phyloP scores from a whole-genome alignment of 2,888 invertebrate species.

The Sarcophaga caerulescens region DNA sequence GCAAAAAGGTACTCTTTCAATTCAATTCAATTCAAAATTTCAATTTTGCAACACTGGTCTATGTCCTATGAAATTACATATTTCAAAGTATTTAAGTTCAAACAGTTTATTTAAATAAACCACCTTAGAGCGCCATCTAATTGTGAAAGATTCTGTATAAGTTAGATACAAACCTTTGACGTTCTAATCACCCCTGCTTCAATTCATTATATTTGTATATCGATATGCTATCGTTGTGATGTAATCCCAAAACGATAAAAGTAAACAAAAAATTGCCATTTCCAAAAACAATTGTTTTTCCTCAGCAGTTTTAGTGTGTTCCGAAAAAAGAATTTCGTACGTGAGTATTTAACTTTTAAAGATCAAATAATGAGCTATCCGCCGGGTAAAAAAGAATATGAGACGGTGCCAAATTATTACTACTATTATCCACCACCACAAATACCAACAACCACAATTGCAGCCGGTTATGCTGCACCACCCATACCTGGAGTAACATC shows the following conservation, averaged over 20 bases:
- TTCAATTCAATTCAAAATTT: no score
- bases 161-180: not conserved
- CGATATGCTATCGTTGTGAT: slow-evolving; percentile 2
- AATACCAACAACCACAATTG: slow-evolving; percentile 64
- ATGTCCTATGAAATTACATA: no score
- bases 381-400: slow-evolving; percentile 32
- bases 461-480: slow-evolving; percentile 39
- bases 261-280: slow-evolving; percentile 34
- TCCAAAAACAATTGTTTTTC: not conserved
- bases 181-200: no score
- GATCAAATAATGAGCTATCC: slow-evolving; percentile 46
- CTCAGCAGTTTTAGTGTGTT: not conserved
- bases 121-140: not conserved
- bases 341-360: not conserved
- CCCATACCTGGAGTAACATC: slow-evolving; percentile 39
- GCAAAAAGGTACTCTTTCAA: no score
- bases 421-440: slow-evolving; percentile 73
- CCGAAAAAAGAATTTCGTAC: not conserved
- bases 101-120: no score
- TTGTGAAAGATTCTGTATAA: not conserved
- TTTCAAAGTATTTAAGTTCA: no score
- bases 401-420: slow-evolving; percentile 31
- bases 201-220: not conserved
- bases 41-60: no score
- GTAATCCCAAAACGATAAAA: not conserved